These are phyloP conservation scores for Lycocerus yunnanus DNA, from an alignment of 2,888 invertebrate species.

Conservation along the genomic window DNA sequence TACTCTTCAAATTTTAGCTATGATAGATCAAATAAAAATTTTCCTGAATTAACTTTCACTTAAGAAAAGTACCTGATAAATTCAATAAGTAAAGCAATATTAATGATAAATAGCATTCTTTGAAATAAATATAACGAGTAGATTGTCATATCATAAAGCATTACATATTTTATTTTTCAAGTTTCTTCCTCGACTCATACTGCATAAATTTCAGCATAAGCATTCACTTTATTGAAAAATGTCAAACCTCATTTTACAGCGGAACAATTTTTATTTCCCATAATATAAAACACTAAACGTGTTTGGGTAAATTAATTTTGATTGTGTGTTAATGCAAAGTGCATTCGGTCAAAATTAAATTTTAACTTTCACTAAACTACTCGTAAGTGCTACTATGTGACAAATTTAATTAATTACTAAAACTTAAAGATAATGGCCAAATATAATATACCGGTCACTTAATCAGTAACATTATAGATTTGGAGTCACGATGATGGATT, in stretches of 20 bases:
- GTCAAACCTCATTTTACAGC: not conserved
- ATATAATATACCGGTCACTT: not conserved
- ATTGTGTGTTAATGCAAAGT: not conserved
- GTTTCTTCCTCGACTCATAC: no score
- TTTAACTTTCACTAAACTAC: not conserved
- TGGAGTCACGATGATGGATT: not conserved
- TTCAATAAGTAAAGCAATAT: not conserved
- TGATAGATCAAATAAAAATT: no score
- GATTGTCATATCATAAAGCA: not conserved
- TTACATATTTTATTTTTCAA: not conserved
- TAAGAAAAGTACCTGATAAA: not conserved
- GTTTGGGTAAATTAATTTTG: not conserved
- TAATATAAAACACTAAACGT: not conserved
- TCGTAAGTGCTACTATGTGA: not conserved
- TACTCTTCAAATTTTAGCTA: no score
- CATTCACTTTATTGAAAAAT: not conserved
- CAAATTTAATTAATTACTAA: not conserved
- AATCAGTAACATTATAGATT: not conserved
- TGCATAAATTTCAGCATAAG: not conserved
- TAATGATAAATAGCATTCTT: not conserved
- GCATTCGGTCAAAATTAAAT: not conserved
- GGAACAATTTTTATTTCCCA: not conserved
- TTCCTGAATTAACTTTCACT: no score
- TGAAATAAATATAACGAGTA: not conserved
- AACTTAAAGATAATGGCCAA: not conserved